phyloP scores from a whole-genome alignment of 2,113 vertebrate species.

The Propithecus coquereli region DNA sequence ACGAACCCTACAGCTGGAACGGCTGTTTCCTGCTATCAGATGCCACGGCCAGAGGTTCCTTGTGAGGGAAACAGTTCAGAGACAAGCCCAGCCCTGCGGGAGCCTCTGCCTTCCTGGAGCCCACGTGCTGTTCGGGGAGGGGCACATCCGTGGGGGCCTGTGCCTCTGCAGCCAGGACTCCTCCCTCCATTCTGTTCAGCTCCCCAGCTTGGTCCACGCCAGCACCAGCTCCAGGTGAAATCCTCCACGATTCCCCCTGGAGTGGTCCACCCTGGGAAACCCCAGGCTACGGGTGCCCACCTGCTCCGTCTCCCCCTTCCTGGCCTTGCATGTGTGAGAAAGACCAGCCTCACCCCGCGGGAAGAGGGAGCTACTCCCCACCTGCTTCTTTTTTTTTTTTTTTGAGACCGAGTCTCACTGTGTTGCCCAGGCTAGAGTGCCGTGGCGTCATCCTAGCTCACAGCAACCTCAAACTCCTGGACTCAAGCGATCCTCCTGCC shows the following conservation, averaged over 20 bases:
- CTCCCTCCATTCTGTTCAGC: not conserved
- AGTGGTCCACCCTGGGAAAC: not conserved
- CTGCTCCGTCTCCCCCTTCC: fast-evolving
- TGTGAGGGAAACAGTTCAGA: not conserved
- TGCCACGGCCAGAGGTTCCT: not conserved
- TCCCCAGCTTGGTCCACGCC: not conserved
- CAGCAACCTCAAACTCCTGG: too few relatives aligned
- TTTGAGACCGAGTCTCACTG: too few relatives aligned
- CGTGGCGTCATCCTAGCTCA: too few relatives aligned
- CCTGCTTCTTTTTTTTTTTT: too few relatives aligned
- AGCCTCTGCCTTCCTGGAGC: not conserved
- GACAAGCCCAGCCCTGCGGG: not conserved
- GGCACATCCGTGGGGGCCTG: fast-evolving
- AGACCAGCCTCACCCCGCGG: not conserved
- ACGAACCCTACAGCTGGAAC: not conserved
- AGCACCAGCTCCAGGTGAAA: not conserved
- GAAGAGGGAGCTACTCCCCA: not conserved
- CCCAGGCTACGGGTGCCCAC: too few relatives aligned
- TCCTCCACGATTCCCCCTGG: too few relatives aligned
- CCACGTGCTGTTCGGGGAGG: not conserved
- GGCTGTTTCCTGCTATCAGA: not conserved
- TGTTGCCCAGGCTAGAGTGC: too few relatives aligned
- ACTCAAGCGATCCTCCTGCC: too few relatives aligned
- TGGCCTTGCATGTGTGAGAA: not conserved
- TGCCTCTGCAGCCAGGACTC: not conserved